Base-by-base conservation (phyloP, 2,888 invertebrate genomes). In the Formica aserva region DNA sequence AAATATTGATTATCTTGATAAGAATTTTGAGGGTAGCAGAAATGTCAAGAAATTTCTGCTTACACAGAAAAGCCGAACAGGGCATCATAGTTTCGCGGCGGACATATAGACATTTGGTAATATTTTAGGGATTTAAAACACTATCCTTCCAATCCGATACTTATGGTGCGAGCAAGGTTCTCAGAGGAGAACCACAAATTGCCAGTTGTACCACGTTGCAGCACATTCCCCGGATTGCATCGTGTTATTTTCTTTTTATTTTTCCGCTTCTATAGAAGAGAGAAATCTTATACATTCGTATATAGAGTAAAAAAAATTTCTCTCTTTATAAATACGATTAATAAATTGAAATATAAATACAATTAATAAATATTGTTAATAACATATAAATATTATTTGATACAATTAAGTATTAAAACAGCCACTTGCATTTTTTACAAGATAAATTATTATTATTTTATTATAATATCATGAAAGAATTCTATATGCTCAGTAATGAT, bases 101-200 rank as follows among this genome's bases (percentile, higher is more conserved):
- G 22, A 41, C 32, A 32, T 75, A 22, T 32, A 63, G 75, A 32
- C 72, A 41, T 41, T 13, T 48, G 45, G 48, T 11, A 15, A 60
- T 63, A 75, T 75, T 63, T 75, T 63, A 63, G 11, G 32, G 32
- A 75, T n/a, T 75, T 63, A 62, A 63, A 63, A 57, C 29, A 60
- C 60, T 74, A 57, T 57, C 60, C 26, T 74, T 41, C 60, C 72
- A 38, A 60, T 38, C 38, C 60, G 38, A 60, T 60, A 29, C 57
- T 74, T 74, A 60, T 38, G 11, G 55, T 6, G 3, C 38, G n/a
- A 29, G 32, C 35, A 45, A 75, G 32, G 22, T 76, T 63, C 18
- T 35, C 63, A 13, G 35, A 52, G 48, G 48, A 35, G 48, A 76
- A 48, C 1, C 48, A 48, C 63, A 75, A 76, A 48, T 75, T 35